Evolutionary conservation across 53 echinoderm and acorn worm species (phyloP).

Genomic region (Patiria pectinifera): DNA sequence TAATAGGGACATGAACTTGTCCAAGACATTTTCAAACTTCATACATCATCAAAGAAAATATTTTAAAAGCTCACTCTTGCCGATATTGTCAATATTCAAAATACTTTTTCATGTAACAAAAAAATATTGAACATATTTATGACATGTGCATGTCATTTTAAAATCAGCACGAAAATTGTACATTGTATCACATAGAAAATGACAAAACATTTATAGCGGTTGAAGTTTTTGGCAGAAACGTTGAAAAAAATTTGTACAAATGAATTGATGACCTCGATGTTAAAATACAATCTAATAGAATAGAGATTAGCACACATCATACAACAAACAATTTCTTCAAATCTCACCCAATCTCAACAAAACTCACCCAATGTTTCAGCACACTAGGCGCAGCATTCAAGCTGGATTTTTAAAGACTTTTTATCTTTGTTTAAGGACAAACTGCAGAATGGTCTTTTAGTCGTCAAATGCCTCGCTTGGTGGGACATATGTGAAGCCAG

Average conservation of each 20-base stretch:
- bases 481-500: conserved; percentile 99
- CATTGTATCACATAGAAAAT: background rate
- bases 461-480: conserved; percentile 86
- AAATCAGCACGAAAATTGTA: background rate
- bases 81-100: background rate
- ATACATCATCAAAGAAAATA: background rate
- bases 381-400: background rate
- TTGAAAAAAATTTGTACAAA: background rate
- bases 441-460: background rate
- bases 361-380: background rate
- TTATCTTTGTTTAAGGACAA: background rate
- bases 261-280: background rate
- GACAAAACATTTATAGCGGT: background rate
- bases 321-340: background rate
- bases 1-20: no score
- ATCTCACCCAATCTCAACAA: background rate
- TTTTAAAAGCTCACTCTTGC: background rate
- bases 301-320: background rate
- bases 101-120: background rate
- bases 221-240: no score
- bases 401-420: background rate
- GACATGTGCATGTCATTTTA: background rate
- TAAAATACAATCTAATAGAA: background rate
- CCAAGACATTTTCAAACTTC: background rate
- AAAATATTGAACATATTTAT: background rate